Evolutionary conservation across 92 coral and sea anemone genomes (phyloP).

Genomic region (Phenganax subtilis): DNA sequence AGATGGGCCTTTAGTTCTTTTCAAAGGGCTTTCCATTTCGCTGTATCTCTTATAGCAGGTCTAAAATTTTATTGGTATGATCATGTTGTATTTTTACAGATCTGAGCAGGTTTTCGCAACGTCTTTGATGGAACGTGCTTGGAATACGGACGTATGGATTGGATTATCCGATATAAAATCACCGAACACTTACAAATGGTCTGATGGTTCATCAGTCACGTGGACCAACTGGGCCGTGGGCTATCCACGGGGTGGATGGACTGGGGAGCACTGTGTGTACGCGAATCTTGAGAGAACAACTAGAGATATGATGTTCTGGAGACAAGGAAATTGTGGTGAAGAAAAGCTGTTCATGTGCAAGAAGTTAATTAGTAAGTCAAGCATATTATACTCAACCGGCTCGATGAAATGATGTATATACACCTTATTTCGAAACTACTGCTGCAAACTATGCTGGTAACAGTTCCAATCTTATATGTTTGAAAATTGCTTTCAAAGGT

Average conservation of each 20-base stretch:
- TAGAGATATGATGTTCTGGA: conserved; percentile 48
- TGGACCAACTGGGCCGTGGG: conserved; percentile 51
- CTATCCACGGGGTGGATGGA: conserved; percentile 18
- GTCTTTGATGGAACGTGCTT: conserved; percentile 18
- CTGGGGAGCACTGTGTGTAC: conserved; percentile 4
- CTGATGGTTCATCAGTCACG: conserved; percentile 62
- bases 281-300: not conserved
- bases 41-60: too few species aligned
- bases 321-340: conserved; percentile 64
- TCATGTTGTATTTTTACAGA: not conserved
- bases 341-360: conserved; percentile 75
- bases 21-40: too few species aligned
- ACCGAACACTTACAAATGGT: conserved; percentile 66
- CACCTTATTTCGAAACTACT: not conserved
- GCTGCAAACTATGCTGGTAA: too few species aligned
- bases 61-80: too few species aligned
- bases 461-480: too few species aligned
- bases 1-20: too few species aligned
- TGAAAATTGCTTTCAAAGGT: not conserved
- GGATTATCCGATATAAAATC: conserved; percentile 65
- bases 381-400: not conserved
- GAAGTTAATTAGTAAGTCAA: conserved; percentile 56
- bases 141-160: conserved; percentile 54
- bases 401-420: not conserved
- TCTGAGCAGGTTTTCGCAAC: conserved; percentile 2